phyloP scores from a whole-genome alignment of 35 echinoderm and acorn worm genomes.

The Strongylocentrotus purpuratus region DNA sequence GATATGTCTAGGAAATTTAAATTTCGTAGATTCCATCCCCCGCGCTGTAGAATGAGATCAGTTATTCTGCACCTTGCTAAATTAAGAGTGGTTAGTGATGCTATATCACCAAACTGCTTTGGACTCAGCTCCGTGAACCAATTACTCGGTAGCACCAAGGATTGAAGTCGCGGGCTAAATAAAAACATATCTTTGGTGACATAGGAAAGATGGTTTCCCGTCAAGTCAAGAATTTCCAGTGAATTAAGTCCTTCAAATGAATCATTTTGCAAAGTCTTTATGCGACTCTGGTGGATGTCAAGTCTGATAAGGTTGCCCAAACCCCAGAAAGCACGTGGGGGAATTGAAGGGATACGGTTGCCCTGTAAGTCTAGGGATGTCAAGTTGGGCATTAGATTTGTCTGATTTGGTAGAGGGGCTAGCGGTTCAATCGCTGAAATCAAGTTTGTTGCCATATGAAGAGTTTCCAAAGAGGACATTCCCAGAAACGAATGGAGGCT shows the following conservation, averaged over 20 bases:
- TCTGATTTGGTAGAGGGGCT: background rate
- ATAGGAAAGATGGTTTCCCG: background rate
- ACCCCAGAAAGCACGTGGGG: background rate
- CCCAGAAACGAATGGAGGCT: background rate
- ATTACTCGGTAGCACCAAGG: background rate
- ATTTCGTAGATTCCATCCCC: background rate
- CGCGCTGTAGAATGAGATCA: too few species aligned
- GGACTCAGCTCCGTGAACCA: background rate
- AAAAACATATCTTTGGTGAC: background rate
- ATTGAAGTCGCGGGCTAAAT: background rate
- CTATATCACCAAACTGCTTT: background rate
- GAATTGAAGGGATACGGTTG: background rate
- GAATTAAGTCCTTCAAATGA: constrained; percentile 22
- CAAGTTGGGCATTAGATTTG: background rate
- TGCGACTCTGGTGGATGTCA: background rate
- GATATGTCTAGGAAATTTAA: background rate
- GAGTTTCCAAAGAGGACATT: background rate
- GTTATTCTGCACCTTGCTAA: background rate
- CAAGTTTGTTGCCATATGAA: background rate
- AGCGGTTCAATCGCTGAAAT: background rate
- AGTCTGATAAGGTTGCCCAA: background rate
- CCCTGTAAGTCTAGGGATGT: background rate
- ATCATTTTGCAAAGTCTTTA: constrained; percentile 23
- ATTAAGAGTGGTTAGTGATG: background rate
- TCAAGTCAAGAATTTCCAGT: background rate